Evolutionary conservation across 2,113 vertebrate genomes (phyloP).

Genomic region (Hypomesus transpacificus): DNA sequence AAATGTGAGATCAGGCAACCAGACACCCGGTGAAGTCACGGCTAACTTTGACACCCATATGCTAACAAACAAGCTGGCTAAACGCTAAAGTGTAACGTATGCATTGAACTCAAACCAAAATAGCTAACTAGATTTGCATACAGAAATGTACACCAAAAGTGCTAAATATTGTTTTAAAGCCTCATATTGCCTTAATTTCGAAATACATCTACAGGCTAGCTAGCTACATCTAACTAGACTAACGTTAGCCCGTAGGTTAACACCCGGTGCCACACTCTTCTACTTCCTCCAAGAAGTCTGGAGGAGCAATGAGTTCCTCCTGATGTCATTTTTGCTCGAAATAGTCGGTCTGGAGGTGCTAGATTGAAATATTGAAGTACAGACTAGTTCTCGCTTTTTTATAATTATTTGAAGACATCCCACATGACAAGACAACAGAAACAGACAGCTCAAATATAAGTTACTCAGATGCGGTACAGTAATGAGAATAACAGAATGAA

Average conservation of each 20-base stretch:
- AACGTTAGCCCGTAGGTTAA: conserved; percentile 54
- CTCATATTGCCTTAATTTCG: conserved; percentile 28
- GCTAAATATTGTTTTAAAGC: conserved; percentile 10
- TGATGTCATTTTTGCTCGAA: no score
- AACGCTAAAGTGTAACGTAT: neutral
- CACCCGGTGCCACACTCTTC: conserved; percentile 55
- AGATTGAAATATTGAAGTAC: no score
- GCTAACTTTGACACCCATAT: conserved; percentile 64
- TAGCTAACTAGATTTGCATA: no score
- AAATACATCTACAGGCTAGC: conserved; percentile 1
- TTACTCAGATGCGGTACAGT: neutral
- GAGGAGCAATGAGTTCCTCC: no score
- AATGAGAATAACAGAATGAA: neutral
- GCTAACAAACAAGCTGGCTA: conserved; percentile 27
- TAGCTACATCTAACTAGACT: conserved; percentile 63
- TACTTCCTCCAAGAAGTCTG: conserved; percentile 46
- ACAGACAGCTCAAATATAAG: neutral
- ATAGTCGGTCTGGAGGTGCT: no score
- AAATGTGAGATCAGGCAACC: conserved; percentile 60
- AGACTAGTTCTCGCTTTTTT: no score
- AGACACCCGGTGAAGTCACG: conserved; percentile 58
- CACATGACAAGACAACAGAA: no score
- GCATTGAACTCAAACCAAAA: neutral
- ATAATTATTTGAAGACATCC: no score
- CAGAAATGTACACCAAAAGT: neutral